Evolutionary conservation across 2,888 invertebrate genomes (phyloP).

Genomic region (Tenthredo livida): DNA sequence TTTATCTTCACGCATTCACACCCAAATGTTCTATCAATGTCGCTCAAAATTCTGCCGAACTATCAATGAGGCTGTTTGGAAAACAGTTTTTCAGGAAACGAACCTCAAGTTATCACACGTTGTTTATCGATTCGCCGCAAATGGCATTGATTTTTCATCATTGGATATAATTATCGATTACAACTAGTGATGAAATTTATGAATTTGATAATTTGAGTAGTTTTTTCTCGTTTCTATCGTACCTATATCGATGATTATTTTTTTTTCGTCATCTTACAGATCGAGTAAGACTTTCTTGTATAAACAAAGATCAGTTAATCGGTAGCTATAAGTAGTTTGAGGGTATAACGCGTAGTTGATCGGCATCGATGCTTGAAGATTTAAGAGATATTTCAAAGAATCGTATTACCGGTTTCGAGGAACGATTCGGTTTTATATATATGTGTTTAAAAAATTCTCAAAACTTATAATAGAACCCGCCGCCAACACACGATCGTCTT

Average conservation of each 20-base stretch:
- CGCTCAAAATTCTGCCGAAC: too few relatives aligned
- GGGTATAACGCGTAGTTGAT: neutral
- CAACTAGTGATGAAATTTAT: neutral
- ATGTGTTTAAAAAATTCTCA: neutral
- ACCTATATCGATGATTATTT: too few relatives aligned
- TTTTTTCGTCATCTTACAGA: neutral
- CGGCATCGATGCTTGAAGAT: slow-evolving; percentile 13
- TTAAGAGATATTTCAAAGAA: slow-evolving; percentile 1
- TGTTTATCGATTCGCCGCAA: too few relatives aligned
- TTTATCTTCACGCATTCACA: too few relatives aligned
- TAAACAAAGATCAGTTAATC: neutral
- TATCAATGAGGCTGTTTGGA: too few relatives aligned
- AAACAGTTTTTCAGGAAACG: too few relatives aligned
- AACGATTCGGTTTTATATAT: neutral
- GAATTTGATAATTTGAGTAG: too few relatives aligned
- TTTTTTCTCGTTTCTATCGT: too few relatives aligned
- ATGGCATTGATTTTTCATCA: too few relatives aligned
- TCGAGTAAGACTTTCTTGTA: neutral
- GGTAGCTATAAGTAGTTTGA: neutral
- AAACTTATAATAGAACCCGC: slow-evolving; percentile 2
- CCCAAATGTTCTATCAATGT: too few relatives aligned
- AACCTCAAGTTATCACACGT: too few relatives aligned
- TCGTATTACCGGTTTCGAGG: slow-evolving; percentile 33
- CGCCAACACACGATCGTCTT: neutral
- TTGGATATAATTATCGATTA: too few relatives aligned